These are phyloP conservation scores for Pachyramphus minor DNA, from an alignment of 2,113 vertebrate species.

Conservation along the genomic window DNA sequence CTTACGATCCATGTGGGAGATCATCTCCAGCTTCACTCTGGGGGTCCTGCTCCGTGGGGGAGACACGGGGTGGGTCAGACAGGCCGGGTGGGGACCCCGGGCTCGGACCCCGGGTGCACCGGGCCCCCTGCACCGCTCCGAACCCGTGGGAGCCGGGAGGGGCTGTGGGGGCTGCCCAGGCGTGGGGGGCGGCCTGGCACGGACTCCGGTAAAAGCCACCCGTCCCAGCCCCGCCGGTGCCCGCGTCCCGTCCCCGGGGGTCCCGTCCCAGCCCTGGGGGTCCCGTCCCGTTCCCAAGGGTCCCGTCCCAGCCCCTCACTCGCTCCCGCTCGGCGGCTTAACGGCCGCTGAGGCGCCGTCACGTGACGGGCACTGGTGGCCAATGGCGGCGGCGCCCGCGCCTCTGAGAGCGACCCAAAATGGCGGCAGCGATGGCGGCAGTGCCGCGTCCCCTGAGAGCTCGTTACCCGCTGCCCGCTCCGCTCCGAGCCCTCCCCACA, in stretches of 20 bases:
- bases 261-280: no score
- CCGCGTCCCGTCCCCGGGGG: background rate
- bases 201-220: no score
- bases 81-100: background rate
- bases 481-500: no score
- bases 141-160: background rate
- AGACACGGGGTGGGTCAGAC: background rate
- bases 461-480: background rate
- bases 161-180: background rate
- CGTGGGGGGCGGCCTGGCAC: no score
- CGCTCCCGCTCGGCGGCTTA: background rate
- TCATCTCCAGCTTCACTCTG: background rate
- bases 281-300: no score
- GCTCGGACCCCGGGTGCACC: background rate
- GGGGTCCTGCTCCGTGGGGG: background rate
- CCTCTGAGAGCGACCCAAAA: fast-evolving
- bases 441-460: no score
- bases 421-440: background rate
- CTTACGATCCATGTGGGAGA: background rate
- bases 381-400: background rate
- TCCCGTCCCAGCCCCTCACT: background rate
- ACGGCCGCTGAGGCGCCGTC: background rate
- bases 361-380: background rate
- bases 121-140: background rate
- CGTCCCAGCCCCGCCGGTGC: background rate